Conservation (phyloP, 2,888 invertebrate species). For the Ischnura elegans region DNA sequence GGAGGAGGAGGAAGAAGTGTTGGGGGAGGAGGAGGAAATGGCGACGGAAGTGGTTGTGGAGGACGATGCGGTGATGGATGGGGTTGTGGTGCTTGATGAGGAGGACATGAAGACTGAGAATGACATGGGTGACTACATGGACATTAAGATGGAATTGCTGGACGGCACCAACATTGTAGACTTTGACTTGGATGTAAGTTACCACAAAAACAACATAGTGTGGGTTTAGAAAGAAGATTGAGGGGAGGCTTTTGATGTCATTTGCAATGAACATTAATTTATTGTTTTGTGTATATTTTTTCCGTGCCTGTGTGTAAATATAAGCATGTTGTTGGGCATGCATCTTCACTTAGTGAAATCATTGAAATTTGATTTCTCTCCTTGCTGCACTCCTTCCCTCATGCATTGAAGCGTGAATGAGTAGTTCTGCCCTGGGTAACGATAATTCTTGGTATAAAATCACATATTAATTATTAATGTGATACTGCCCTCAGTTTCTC, state of each 20-base stretch:
- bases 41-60: conserved; percentile 80
- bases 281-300: neutral
- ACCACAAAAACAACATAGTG: conserved; percentile 37
- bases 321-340: neutral
- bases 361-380: neutral
- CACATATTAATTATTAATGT: neutral
- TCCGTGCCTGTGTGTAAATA: neutral
- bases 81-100: conserved; percentile 75
- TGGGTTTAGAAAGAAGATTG: conserved; percentile 74
- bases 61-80: conserved; percentile 77
- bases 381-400: neutral
- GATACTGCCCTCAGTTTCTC: neutral
- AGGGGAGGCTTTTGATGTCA: neutral
- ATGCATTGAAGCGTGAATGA: neutral
- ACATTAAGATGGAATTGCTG: conserved; percentile 67
- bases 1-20: conserved; percentile 78
- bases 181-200: conserved; percentile 82
- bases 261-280: neutral
- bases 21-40: conserved; percentile 81
- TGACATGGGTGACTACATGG: conserved; percentile 72
- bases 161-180: conserved; percentile 78
- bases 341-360: neutral
- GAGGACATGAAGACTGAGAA: conserved; percentile 73
- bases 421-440: neutral
- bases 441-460: neutral